These are phyloP conservation scores for Nezara viridula DNA, from an alignment of 2,888 invertebrate genomes.

Conservation along the genomic window DNA sequence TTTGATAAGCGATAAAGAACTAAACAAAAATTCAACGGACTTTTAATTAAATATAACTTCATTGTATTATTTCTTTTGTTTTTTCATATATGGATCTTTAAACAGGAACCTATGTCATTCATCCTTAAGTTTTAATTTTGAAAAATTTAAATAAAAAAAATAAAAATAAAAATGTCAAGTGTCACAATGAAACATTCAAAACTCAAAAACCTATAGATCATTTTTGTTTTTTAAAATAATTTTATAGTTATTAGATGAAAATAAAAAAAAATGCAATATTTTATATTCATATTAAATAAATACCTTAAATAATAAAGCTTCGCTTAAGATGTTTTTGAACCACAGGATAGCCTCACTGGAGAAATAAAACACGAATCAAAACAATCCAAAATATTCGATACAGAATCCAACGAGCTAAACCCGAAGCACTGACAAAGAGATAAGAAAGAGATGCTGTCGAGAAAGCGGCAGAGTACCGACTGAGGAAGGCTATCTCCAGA, in stretches of 20 bases:
- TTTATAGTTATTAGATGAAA: too few species aligned
- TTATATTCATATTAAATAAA: not conserved
- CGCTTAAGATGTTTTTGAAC: not conserved
- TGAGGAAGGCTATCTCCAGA: not conserved
- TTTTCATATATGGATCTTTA: too few species aligned
- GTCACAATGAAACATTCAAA: not conserved
- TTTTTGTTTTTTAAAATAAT: not conserved
- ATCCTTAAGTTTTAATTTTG: too few species aligned
- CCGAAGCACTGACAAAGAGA: not conserved
- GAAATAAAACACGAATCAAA: not conserved
- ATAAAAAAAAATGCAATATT: too few species aligned
- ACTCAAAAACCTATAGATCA: too few species aligned
- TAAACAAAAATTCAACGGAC: too few species aligned
- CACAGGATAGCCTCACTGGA: not conserved
- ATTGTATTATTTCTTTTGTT: too few species aligned
- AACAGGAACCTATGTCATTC: too few species aligned
- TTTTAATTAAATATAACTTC: too few species aligned
- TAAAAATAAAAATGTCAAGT: too few species aligned
- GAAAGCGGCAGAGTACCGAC: not conserved
- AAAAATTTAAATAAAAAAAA: too few species aligned
- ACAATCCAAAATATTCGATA: not conserved
- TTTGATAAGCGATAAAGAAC: too few species aligned
- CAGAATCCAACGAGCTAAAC: not conserved
- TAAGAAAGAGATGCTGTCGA: not conserved
- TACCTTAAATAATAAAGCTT: constrained; percentile 1